Conservation (phyloP, 1,140 invertebrate species). For the Trachymyrmex septentrionalis region DNA sequence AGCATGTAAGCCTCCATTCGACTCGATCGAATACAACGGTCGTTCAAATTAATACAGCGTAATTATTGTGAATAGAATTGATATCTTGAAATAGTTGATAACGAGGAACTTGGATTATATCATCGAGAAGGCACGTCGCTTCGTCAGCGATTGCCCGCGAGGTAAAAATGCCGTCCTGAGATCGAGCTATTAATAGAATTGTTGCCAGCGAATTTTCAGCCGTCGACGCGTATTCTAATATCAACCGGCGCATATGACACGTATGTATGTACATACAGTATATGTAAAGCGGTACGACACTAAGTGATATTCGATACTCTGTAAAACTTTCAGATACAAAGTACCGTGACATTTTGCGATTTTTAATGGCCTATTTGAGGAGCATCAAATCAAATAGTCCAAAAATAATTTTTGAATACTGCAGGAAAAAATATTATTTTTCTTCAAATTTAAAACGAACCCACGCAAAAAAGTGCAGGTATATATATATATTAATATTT, state of each 20-base stretch:
- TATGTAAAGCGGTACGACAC: not conserved
- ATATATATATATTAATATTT: too few relatives aligned
- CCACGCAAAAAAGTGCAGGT: too few relatives aligned
- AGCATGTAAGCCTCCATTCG: too few relatives aligned
- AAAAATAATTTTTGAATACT: not conserved
- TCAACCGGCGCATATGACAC: slow-evolving; percentile 5
- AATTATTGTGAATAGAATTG: not conserved
- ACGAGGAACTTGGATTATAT: not conserved
- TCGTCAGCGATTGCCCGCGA: slow-evolving; percentile 7
- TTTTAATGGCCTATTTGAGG: not conserved
- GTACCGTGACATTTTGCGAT: not conserved
- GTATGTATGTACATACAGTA: not conserved
- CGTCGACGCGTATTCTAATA: slow-evolving; percentile 30
- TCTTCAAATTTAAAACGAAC: not conserved
- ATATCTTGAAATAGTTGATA: slow-evolving; percentile 5
- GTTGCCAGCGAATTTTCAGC: slow-evolving; percentile 46
- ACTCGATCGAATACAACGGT: not conserved
- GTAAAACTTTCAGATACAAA: not conserved
- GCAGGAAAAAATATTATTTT: not conserved
- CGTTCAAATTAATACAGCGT: not conserved
- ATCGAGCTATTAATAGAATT: slow-evolving; percentile 56
- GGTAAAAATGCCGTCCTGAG: slow-evolving; percentile 49
- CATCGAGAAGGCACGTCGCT: not conserved
- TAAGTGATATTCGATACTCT: not conserved
- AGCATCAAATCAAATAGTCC: not conserved